phyloP scores from a whole-genome alignment of 1,140 invertebrate genomes.

The Drosophila sturtevanti region DNA sequence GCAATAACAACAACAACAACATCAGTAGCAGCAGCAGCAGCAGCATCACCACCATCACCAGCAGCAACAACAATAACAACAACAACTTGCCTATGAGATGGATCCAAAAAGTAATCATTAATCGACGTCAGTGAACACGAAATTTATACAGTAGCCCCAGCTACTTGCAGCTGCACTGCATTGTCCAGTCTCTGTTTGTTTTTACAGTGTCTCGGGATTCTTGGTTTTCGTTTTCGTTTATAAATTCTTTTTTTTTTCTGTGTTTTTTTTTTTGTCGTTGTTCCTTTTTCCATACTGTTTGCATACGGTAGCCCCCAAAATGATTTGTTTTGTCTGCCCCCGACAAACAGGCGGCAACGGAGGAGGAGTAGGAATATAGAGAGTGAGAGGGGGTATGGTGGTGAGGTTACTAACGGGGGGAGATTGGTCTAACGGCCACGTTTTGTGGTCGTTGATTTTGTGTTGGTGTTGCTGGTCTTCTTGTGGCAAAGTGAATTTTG shows the following conservation, averaged over 20 bases:
- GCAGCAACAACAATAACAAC: neutral
- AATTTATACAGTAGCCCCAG: constrained; percentile 5
- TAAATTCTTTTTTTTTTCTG: constrained; percentile 34
- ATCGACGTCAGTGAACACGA: constrained; percentile 22
- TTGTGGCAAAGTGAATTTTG: constrained; percentile 33
- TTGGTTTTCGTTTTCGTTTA: constrained; percentile 31
- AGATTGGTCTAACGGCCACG: constrained; percentile 13
- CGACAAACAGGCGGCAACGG: constrained; percentile 33
- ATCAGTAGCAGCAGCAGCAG: neutral
- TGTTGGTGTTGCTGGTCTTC: constrained; percentile 18
- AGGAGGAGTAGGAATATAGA: neutral
- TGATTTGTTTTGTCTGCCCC: constrained; percentile 76
- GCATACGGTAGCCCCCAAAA: constrained; percentile 64
- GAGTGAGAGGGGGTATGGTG: constrained; percentile 15
- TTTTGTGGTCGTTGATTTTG: constrained; percentile 23
- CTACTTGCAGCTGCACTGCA: constrained; percentile 33
- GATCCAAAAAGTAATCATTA: constrained; percentile 77
- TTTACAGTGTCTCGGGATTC: constrained; percentile 59
- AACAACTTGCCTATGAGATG: constrained; percentile 56
- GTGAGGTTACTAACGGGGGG: constrained; percentile 8
- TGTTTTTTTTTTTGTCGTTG: constrained; percentile 33
- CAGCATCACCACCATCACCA: no score
- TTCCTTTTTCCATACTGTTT: constrained; percentile 34
- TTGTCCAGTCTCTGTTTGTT: constrained; percentile 56
- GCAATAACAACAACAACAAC: neutral